Conservation (phyloP, 1,140 invertebrate genomes). For the Pogonus chalceus region DNA sequence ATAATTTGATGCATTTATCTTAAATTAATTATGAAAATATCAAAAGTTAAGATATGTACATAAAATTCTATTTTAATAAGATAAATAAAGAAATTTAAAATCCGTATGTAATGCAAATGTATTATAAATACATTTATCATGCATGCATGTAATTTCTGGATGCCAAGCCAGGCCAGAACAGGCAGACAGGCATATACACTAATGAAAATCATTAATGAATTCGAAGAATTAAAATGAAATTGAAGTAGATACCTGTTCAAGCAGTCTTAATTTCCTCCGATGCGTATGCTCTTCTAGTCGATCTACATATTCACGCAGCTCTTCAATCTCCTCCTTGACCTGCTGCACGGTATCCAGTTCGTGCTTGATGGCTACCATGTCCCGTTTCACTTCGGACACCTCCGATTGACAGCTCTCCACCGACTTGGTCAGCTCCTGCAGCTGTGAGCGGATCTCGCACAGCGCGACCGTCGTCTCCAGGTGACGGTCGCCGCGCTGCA, state of each 20-base stretch:
- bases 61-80: too few species aligned
- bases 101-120: too few species aligned
- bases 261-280: conserved; percentile 70
- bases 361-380: conserved; percentile 89
- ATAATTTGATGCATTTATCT: too few species aligned
- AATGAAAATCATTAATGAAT: too few species aligned
- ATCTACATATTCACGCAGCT: conserved; percentile 81
- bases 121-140: too few species aligned
- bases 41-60: too few species aligned
- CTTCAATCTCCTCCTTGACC: conserved; percentile 88
- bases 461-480: conserved; percentile 81
- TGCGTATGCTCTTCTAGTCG: conserved; percentile 80
- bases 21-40: too few species aligned
- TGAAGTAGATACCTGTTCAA: conserved; percentile 64
- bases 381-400: conserved; percentile 81
- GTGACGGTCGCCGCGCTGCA: conserved; percentile 76
- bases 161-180: too few species aligned
- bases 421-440: conserved; percentile 84
- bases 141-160: too few species aligned
- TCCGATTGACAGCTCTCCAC: conserved; percentile 89
- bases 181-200: too few species aligned
- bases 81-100: too few species aligned
- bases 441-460: conserved; percentile 79
- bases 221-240: too few species aligned
- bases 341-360: conserved; percentile 86